phyloP scores from a whole-genome alignment of 35 echinoderm and acorn worm species.

The Ophioderma brevispina region DNA sequence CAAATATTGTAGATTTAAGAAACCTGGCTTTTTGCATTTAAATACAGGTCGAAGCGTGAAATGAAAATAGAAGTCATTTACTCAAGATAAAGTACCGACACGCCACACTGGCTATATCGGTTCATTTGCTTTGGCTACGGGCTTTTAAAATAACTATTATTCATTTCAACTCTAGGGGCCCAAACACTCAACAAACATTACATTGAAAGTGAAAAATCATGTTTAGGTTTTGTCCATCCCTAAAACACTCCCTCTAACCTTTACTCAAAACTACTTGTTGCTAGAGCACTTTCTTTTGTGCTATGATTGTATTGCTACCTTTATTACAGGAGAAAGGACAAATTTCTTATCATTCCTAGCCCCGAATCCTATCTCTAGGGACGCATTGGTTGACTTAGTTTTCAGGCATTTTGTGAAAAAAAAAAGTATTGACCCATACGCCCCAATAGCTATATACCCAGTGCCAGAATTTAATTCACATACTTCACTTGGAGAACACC shows the following conservation, averaged over 20 bases:
- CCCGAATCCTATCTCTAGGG: not conserved
- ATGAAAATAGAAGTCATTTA: too few species aligned
- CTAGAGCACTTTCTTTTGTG: too few species aligned
- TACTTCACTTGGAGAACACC: not conserved
- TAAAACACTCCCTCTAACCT: not conserved
- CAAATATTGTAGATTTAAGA: too few species aligned
- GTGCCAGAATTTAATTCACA: not conserved
- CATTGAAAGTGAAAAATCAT: not conserved
- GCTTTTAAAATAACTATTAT: not conserved
- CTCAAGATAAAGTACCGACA: too few species aligned
- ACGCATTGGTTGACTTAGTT: slow-evolving; percentile 1
- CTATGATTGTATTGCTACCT: not conserved
- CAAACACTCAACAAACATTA: not conserved
- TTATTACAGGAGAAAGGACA: not conserved
- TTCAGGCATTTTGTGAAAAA: not conserved
- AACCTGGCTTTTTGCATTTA: too few species aligned
- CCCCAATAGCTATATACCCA: not conserved
- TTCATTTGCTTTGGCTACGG: not conserved
- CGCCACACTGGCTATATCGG: not conserved
- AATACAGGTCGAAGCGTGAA: too few species aligned
- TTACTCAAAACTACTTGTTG: not conserved
- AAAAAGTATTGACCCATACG: not conserved
- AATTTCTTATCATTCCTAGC: not conserved
- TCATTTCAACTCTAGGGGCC: too few species aligned
- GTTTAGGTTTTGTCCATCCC: not conserved